phyloP scores from a whole-genome alignment of 2,797 vertebrate genomes.

The Graptemys geographica region DNA sequence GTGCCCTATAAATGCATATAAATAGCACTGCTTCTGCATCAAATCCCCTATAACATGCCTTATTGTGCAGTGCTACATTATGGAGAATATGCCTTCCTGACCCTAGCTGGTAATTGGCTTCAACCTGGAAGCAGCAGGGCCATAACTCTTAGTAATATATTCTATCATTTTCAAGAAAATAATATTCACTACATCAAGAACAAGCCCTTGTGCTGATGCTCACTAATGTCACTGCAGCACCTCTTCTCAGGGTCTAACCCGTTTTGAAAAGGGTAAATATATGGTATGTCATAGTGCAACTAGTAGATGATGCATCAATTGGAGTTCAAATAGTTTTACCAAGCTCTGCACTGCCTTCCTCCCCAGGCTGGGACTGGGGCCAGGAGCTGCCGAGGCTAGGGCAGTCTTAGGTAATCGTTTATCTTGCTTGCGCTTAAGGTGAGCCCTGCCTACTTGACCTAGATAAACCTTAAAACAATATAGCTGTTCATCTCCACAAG shows the following conservation, averaged over 20 bases:
- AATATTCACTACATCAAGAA: not conserved
- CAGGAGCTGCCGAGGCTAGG: too few species aligned
- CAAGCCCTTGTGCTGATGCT: not conserved
- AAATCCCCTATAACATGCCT: not conserved
- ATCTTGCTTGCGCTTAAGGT: not conserved
- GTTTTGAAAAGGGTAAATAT: not conserved
- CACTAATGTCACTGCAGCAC: too few species aligned
- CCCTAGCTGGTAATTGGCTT: rapidly evolving
- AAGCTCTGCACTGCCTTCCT: rapidly evolving
- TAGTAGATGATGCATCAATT: not conserved
- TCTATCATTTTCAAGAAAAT: not conserved
- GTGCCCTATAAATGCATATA: not conserved
- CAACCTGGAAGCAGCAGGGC: rapidly evolving
- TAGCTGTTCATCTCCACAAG: too few species aligned
- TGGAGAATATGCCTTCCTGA: rapidly evolving
- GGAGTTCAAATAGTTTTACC: not conserved
- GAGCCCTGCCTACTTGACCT: not conserved
- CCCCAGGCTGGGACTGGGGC: rapidly evolving
- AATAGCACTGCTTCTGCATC: not conserved
- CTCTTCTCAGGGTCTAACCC: not conserved
- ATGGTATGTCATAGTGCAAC: not conserved
- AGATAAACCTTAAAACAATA: not conserved
- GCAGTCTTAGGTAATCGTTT: not conserved
- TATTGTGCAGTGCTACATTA: rapidly evolving
- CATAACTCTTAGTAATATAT: not conserved